A percentile compares a stretch with the other conserved stretches of the same genome.
Evolutionary conservation across 1,140 invertebrate species (phyloP).

Genomic region (Zaprionus ornatus): DNA sequence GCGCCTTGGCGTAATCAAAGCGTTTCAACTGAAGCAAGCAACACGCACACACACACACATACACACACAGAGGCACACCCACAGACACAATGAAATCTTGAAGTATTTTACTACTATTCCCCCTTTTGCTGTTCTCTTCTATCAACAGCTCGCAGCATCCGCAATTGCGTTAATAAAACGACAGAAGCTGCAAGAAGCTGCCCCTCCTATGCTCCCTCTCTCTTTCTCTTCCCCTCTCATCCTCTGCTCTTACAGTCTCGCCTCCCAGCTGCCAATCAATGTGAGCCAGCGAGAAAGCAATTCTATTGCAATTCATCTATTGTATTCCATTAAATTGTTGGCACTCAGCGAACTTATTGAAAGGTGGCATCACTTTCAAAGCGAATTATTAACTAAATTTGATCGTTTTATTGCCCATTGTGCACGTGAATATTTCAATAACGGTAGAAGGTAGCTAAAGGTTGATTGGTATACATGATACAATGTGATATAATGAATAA

Average conservation of each 20-base stretch:
- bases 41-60: conserved; percentile 18
- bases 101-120: background rate
- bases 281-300: background rate
- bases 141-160: conserved; percentile 25
- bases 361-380: background rate
- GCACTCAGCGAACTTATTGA: background rate
- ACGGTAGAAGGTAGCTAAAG: background rate
- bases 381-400: conserved; percentile 3
- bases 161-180: conserved; percentile 69
- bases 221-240: background rate
- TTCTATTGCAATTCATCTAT: conserved; percentile 7
- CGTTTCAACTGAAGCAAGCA: conserved; percentile 22
- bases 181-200: conserved; percentile 17
- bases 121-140: conserved; percentile 6
- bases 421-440: background rate
- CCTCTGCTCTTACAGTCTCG: background rate
- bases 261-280: background rate
- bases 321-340: conserved; percentile 1
- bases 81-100: conserved; percentile 1
- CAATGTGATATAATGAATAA: no score
- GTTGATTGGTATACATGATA: no score
- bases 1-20: conserved; percentile 66
- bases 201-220: conserved; percentile 31
- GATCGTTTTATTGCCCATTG: background rate
- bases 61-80: conserved; percentile 11